Percentiles rank a stretch among this genome's conserved stretches.
Conservation (phyloP, 1,140 invertebrate species). For the Drosophila subpulchrella region DNA sequence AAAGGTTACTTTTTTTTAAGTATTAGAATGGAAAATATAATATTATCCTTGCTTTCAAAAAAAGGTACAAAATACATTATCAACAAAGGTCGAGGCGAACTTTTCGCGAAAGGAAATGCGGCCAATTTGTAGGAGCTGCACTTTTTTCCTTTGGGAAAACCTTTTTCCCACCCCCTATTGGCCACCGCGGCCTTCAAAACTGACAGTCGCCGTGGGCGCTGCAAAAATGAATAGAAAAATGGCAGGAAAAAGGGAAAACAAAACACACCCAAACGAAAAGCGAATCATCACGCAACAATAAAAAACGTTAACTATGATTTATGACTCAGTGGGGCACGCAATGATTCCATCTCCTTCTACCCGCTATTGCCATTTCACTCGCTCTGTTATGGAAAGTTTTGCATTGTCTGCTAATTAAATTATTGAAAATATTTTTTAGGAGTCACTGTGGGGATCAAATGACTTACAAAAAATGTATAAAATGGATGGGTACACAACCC, state of each 20-base stretch:
- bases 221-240: slow-evolving; percentile 39
- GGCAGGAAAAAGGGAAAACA: slow-evolving; percentile 11
- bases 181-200: slow-evolving; percentile 64
- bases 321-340: slow-evolving; percentile 42
- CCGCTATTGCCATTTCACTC: neutral
- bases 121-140: slow-evolving; percentile 71
- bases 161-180: neutral
- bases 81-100: slow-evolving; percentile 37
- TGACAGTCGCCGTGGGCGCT: slow-evolving; percentile 64
- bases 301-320: slow-evolving; percentile 70
- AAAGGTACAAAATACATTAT: slow-evolving; percentile 7
- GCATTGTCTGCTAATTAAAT: slow-evolving; percentile 65
- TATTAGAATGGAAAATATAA: no score
- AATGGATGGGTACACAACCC: neutral
- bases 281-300: slow-evolving; percentile 38
- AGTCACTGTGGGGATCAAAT: neutral
- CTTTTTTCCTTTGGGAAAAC: slow-evolving; percentile 6
- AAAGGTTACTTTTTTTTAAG: no score
- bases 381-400: slow-evolving; percentile 1
- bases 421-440: slow-evolving; percentile 25
- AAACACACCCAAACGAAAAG: slow-evolving; percentile 32
- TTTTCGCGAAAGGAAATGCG: slow-evolving; percentile 64
- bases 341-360: neutral
- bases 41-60: neutral
- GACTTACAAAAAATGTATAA: neutral